A percentile compares a stretch with the other conserved stretches of the same genome.
Conservation (phyloP, 2,888 invertebrate species). For the Ophioninae sp. region DNA sequence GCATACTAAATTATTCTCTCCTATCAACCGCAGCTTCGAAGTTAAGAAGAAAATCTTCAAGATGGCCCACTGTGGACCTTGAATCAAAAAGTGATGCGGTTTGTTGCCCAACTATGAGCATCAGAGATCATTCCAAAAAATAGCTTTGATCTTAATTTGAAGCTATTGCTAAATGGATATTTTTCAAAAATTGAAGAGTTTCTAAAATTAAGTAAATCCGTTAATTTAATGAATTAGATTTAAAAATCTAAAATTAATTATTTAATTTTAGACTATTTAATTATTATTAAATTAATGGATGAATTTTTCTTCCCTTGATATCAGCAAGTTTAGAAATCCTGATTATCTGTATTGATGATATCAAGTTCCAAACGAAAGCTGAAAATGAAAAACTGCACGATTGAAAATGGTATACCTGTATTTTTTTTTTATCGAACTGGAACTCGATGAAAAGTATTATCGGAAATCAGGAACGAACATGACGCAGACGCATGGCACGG, state of each 20-base stretch:
- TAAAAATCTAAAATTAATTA: too few relatives aligned
- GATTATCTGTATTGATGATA: neutral
- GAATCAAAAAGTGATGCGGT: conserved; percentile 29
- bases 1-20: conserved; percentile 53
- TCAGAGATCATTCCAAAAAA: conserved; percentile 19
- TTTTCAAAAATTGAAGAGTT: too few relatives aligned
- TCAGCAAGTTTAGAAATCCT: neutral
- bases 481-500: neutral
- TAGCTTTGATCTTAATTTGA: conserved; percentile 15
- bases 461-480: neutral
- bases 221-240: too few relatives aligned
- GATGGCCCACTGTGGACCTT: conserved; percentile 25
- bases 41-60: conserved; percentile 24
- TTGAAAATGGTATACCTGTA: neutral
- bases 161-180: neutral
- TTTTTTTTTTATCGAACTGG: neutral
- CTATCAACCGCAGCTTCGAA: conserved; percentile 33
- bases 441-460: neutral
- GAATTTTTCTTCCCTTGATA: neutral
- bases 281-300: neutral
- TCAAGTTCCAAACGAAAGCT: neutral
- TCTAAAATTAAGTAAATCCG: too few relatives aligned
- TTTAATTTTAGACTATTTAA: too few relatives aligned
- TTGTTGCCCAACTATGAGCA: conserved; percentile 13
- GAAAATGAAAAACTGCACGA: neutral